Conservation (phyloP, 1,140 invertebrate genomes). For the Stegodyphus mimosarum region DNA sequence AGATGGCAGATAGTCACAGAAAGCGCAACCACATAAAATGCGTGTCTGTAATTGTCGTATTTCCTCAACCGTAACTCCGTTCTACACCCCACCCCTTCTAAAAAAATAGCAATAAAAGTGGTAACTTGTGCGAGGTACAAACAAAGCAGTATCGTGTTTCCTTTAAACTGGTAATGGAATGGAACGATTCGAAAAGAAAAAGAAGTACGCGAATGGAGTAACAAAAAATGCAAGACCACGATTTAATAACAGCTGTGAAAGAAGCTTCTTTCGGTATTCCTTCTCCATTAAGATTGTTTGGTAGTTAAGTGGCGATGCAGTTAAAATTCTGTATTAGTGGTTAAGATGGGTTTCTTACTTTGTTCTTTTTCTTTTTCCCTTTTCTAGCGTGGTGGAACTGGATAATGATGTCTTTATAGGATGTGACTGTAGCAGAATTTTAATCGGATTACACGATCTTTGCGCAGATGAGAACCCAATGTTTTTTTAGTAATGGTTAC, state of each 20-base stretch:
- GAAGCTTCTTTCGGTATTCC: not conserved
- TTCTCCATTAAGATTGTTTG: not conserved
- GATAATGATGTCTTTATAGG: no score
- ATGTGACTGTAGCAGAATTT: no score
- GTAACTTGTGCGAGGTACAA: constrained; percentile 17
- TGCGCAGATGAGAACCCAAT: no score
- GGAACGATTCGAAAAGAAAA: constrained; percentile 18
- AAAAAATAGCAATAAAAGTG: constrained; percentile 13
- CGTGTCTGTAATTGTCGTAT: constrained; percentile 14
- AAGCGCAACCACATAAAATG: constrained; percentile 15
- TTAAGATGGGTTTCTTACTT: not conserved
- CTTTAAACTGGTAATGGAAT: constrained; percentile 42
- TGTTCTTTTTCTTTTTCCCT: no score
- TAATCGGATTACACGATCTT: no score
- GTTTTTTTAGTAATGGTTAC: no score
- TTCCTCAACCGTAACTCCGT: constrained; percentile 37
- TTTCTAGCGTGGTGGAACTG: no score
- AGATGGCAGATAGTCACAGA: constrained; percentile 15
- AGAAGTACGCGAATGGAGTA: not conserved
- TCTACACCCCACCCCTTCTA: constrained; percentile 8
- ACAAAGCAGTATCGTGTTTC: constrained; percentile 39
- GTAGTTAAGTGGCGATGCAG: not conserved
- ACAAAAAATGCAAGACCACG: not conserved
- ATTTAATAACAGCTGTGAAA: constrained; percentile 27
- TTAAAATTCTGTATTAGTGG: constrained; percentile 9